Base-by-base conservation (phyloP, 2,113 vertebrate genomes). In the Candoia aspera region DNA sequence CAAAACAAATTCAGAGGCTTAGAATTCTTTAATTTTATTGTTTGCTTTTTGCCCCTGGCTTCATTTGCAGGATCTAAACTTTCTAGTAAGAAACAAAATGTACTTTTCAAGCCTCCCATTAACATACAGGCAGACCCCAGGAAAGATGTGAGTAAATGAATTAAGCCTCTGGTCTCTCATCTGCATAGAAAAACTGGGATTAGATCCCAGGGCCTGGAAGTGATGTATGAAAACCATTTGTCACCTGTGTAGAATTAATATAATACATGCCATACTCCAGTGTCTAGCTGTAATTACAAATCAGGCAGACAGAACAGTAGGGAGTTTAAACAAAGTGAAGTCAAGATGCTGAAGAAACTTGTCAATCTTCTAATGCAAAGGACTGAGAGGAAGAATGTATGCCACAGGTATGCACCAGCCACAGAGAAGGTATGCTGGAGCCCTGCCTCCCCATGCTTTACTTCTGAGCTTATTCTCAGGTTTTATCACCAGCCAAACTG, bases 241-340 rank as follows among this genome's bases (percentile, higher is more conserved):
- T 87, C 86, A 87, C 19, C 37, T 37, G n/a, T 58, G 13, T 58
- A 17, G 37, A 58, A 58, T 87, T 87, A 58, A 87, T 87, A 59
- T 42, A 42, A 59, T 58, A 58, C 57, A 87, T 42, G 55, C 55
- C 11, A 37, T 87, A 87, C 42, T n/a, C 13, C 85, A 86, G 53
- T 86, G 53, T 86, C 26, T 55, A n/a, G 53, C 85, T 86, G 54
- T 86, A 86, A 86, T 55, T 55, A 86, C 42, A 86, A 86, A 86
- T 86, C 53, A 86, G 85, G 84, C 84, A 86, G 26, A 29, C 49
- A 86, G 84, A 86, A 55, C 19, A 26, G 26, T 54, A n/a, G n/a
- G 49, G 29, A 86, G 53, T 23, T 86, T 29, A n/a, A 86, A 86
- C 26, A 53, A 55, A 86, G 26, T 55, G 84, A 86, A n/a, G 49